Conservation (phyloP, 2,797 vertebrate genomes). For the Dicrostonyx torquatus region DNA sequence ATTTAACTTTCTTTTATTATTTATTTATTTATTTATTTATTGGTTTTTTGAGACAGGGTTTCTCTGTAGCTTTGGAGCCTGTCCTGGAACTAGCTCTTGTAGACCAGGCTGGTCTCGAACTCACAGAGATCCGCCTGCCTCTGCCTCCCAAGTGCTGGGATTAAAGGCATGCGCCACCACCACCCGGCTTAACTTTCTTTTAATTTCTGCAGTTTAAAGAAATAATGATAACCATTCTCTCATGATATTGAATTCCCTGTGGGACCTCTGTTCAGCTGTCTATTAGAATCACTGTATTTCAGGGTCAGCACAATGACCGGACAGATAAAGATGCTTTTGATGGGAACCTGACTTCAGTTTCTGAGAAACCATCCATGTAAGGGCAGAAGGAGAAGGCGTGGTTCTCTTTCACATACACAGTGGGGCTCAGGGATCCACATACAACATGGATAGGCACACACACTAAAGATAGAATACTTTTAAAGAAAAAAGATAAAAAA, state of each 20-base stretch:
- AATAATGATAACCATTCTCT: background rate
- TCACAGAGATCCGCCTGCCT: no score
- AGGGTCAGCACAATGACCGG: background rate
- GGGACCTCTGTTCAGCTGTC: constrained; percentile 14
- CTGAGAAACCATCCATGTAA: background rate
- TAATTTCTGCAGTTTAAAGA: constrained; percentile 46
- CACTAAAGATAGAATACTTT: background rate
- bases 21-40: no score
- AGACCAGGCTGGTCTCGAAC: no score
- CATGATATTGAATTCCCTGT: constrained; percentile 48
- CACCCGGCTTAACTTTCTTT: background rate
- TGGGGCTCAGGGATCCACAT: background rate
- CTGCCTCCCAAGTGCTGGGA: no score
- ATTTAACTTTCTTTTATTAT: background rate
- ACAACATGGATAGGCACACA: background rate
- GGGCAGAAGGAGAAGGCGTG: background rate
- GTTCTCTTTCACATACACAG: background rate
- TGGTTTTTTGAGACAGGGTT: no score
- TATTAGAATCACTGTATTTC: background rate
- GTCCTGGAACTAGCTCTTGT: no score
- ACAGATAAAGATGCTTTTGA: no score
- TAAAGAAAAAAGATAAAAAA: background rate
- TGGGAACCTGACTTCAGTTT: background rate
- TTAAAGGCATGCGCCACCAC: no score
- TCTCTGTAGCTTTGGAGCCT: no score